Conservation (phyloP, 2,113 vertebrate species). For the Leptobrachium ailaonicum region DNA sequence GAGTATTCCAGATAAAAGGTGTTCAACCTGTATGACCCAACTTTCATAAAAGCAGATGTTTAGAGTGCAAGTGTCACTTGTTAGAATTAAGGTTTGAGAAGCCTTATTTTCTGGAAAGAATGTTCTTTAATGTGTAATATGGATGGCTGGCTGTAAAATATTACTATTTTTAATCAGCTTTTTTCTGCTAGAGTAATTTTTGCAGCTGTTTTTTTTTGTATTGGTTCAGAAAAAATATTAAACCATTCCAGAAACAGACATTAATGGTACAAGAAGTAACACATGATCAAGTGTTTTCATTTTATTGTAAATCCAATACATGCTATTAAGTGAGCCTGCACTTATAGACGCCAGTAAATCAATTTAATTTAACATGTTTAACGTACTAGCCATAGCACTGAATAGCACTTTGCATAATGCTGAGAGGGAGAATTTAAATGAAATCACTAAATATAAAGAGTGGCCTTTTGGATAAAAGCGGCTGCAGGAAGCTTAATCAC, state of each 20-base stretch:
- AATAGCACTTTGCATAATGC: neutral
- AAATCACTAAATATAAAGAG: neutral
- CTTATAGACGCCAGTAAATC: neutral
- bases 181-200: neutral
- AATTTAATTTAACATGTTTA: conserved; percentile 1
- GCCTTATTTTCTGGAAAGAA: too few relatives aligned
- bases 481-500: neutral
- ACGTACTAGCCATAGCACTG: neutral
- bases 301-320: neutral
- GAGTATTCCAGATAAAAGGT: too few relatives aligned
- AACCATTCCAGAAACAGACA: neutral
- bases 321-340: neutral
- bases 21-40: too few relatives aligned
- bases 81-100: too few relatives aligned
- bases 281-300: neutral
- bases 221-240: neutral
- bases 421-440: conserved; percentile 2
- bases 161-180: neutral
- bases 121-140: too few relatives aligned
- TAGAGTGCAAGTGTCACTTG: too few relatives aligned
- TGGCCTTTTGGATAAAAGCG: neutral
- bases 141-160: neutral
- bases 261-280: neutral
- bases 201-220: neutral
- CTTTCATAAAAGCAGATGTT: too few relatives aligned